Base-by-base conservation (phyloP, 2,888 invertebrate species). In the Luperina nickerlii region DNA sequence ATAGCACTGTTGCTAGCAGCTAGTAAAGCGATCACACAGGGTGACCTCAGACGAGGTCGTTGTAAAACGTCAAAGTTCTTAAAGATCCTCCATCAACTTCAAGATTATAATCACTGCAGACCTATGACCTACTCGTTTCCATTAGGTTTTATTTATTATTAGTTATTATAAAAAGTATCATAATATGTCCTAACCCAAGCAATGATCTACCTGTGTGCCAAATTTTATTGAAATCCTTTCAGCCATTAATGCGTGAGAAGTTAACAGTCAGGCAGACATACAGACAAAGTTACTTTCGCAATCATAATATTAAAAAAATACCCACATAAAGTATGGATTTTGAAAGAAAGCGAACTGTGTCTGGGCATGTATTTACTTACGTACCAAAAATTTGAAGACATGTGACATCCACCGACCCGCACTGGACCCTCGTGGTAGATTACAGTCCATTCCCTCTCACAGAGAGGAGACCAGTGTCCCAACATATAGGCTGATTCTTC, bases 21-120 rank as follows among this genome's bases (percentile, higher is more conserved):
- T 48, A 24, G 27, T n/a, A 38, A 74, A 65, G 8, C 63, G 24
- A 24, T 65, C 8, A 24, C 38, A 65, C 51, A 45, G 67, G 8
- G 2, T 54, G n/a, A 3, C 70, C 79, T 84, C 63, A 51, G 32
- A 66, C 51, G 60, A 79, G 79, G 79, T 79, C 51, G 51, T 24
- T 70, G 0, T 70, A 54, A 84, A 79, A 84, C 79, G 81, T 70
- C 66, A 79, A 76, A 82, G 68, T 72, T 85, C 71, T 60, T 27
- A 71, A 68, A 65, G 65, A 86, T 73, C 48, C 27, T 73, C 68
- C 72, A 69, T 86, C 82, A 82, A 76, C 73, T 70, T 82, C 65
- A 73, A 86, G 83, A 85, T 82, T 51, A 51, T 65, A 62, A 70
- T 85, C 38, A 48, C 54, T 54, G 57, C 27, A 66, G 32, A 66